Evolutionary conservation across 2,113 vertebrate species (phyloP).

Genomic region (Anoura caudifer): DNA sequence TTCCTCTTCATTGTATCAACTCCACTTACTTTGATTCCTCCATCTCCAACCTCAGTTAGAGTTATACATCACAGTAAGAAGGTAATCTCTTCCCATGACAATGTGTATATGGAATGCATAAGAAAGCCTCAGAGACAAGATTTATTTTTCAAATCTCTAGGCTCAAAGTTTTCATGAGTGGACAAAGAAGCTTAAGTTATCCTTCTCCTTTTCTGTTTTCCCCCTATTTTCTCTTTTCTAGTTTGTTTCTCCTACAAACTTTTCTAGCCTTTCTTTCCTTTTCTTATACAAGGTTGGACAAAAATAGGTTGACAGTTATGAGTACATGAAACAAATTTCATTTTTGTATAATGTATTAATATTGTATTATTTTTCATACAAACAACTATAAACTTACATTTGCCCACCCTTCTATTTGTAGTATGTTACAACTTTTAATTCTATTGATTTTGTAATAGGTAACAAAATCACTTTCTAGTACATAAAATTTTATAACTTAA

Average conservation of each 20-base stretch:
- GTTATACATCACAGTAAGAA: constrained; percentile 1
- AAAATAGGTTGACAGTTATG: too few relatives aligned
- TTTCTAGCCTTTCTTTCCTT: background rate
- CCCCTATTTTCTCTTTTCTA: background rate
- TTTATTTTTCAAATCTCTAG: background rate
- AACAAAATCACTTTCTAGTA: background rate
- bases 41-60: background rate
- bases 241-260: background rate
- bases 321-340: too few relatives aligned
- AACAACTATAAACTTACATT: background rate
- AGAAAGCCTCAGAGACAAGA: background rate
- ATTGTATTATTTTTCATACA: too few relatives aligned
- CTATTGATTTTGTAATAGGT: background rate
- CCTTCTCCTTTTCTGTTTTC: background rate
- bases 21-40: constrained; percentile 45
- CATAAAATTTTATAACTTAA: background rate
- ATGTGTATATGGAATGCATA: background rate
- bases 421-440: background rate
- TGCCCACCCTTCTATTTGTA: background rate
- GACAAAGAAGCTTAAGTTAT: background rate
- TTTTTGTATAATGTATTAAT: too few relatives aligned
- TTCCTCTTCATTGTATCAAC: background rate
- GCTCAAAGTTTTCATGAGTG: background rate
- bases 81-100: constrained; percentile 31
- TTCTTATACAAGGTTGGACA: background rate